Conservation (phyloP, 2,888 invertebrate genomes). For the Mythimna lalbum region DNA sequence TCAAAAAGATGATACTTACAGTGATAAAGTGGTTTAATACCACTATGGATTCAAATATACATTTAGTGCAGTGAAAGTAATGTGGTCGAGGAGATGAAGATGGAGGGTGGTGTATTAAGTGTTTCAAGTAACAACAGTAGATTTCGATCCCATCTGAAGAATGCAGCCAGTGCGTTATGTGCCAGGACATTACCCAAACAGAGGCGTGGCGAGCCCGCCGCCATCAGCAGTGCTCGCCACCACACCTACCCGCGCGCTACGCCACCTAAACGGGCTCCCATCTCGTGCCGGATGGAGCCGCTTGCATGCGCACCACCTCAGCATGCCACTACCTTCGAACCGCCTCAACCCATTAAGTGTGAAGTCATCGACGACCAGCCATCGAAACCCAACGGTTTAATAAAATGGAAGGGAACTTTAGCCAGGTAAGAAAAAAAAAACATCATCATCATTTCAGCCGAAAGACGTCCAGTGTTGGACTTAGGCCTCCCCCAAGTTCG, state of each 20-base stretch:
- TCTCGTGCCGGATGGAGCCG: constrained; percentile 84
- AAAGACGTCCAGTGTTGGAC: too few relatives aligned
- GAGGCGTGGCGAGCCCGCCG: constrained; percentile 79
- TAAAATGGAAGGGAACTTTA: constrained; percentile 82
- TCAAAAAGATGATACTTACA: constrained; percentile 59
- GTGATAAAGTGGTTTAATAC: constrained; percentile 59
- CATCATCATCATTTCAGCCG: too few relatives aligned
- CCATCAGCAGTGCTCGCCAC: constrained; percentile 78
- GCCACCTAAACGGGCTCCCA: constrained; percentile 81
- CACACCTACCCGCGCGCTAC: constrained; percentile 86
- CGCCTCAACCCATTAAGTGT: constrained; percentile 70
- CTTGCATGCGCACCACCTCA: constrained; percentile 74
- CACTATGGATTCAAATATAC: constrained; percentile 82
- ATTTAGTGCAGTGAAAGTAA: constrained; percentile 73
- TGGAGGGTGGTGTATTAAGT: constrained; percentile 90
- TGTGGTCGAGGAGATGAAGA: constrained; percentile 70
- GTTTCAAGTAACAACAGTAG: constrained; percentile 85
- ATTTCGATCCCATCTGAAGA: constrained; percentile 86
- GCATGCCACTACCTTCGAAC: constrained; percentile 70
- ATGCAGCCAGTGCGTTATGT: constrained; percentile 87
- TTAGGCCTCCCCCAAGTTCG: too few relatives aligned
- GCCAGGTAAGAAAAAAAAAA: constrained; percentile 83
- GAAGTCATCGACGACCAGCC: constrained; percentile 70
- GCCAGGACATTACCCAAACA: constrained; percentile 87
- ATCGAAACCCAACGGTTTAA: constrained; percentile 73